These are phyloP conservation scores for Empis stercorea DNA, from an alignment of 2,888 invertebrate genomes.

Conservation along the genomic window DNA sequence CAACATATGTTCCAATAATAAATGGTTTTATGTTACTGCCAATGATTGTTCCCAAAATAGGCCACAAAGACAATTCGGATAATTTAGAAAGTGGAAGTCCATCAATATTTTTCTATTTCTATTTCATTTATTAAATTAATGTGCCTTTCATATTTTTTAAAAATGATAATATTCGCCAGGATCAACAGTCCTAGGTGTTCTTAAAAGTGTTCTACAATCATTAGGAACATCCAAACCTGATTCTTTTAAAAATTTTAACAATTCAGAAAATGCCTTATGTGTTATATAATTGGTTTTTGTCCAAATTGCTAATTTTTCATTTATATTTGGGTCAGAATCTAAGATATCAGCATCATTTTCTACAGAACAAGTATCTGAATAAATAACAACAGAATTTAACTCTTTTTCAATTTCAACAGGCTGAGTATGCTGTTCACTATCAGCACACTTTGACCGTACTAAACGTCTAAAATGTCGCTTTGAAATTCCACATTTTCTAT, in stretches of 20 bases:
- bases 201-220: neutral
- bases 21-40: neutral
- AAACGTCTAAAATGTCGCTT: no score
- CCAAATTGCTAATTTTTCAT: neutral
- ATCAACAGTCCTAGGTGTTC: neutral
- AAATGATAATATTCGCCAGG: neutral
- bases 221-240: neutral
- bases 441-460: no score
- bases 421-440: no score
- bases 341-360: neutral
- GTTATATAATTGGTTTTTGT: neutral
- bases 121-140: slow-evolving; percentile 1
- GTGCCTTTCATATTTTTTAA: neutral
- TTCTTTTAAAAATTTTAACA: neutral
- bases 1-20: neutral
- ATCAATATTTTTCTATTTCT: slow-evolving; percentile 2
- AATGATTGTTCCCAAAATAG: slow-evolving; percentile 1
- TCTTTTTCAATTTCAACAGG: no score
- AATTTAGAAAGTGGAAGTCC: slow-evolving; percentile 1
- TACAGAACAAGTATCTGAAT: neutral
- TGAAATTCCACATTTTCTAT: no score
- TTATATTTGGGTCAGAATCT: neutral
- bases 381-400: neutral
- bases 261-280: neutral
- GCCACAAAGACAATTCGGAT: slow-evolving; percentile 1